phyloP scores from a whole-genome alignment of 2,113 vertebrate genomes.

The Otus sunia region DNA sequence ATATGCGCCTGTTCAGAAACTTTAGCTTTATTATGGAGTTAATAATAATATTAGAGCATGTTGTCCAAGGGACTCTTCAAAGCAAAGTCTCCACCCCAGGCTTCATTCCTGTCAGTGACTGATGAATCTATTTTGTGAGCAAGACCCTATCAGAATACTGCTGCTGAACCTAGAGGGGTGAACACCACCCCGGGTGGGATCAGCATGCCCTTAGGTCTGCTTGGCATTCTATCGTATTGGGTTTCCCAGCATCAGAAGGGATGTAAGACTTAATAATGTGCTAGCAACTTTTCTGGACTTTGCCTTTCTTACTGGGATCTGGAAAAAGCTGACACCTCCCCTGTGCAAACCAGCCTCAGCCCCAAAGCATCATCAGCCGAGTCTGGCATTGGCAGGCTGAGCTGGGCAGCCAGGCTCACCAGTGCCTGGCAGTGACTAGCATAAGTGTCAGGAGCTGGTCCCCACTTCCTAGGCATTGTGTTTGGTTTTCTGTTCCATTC shows the following conservation, averaged over 20 bases:
- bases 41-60: not conserved
- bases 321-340: not conserved
- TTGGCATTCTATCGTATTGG: not conserved
- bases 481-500: accelerated
- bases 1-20: not conserved
- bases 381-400: not conserved
- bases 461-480: not conserved
- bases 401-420: not conserved
- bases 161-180: not conserved
- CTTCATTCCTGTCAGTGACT: not conserved
- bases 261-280: not conserved
- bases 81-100: not conserved
- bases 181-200: not conserved
- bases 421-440: accelerated
- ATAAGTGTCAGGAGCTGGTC: accelerated
- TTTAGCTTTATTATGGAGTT: not conserved
- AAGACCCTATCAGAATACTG: not conserved
- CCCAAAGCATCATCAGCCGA: not conserved
- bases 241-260: not conserved
- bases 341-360: not conserved
- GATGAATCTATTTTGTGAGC: not conserved
- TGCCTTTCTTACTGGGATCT: not conserved
- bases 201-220: not conserved
- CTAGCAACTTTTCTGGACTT: not conserved
- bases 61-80: not conserved